Percentiles rank a stretch among this genome's conserved stretches.
These are phyloP conservation scores for Exephanes ischioxanthus DNA, from an alignment of 2,888 invertebrate species.

Conservation along the genomic window DNA sequence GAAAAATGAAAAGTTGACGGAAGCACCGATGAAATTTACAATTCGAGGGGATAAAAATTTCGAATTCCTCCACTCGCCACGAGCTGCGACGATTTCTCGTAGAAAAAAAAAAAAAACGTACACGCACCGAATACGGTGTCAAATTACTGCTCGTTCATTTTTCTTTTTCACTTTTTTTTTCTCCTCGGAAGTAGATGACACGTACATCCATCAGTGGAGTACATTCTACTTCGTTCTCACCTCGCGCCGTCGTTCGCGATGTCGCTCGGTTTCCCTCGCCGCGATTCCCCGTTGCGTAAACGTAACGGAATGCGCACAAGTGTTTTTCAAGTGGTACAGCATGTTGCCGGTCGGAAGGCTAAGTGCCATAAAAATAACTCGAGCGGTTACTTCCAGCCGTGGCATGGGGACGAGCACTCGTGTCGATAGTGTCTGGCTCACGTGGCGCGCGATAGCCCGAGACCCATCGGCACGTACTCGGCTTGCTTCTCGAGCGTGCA, in stretches of 20 bases:
- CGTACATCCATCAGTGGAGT: neutral
- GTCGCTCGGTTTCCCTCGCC: conserved; percentile 25
- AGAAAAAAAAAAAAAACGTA: no score
- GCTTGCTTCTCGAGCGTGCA: conserved; percentile 64
- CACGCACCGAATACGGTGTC: no score
- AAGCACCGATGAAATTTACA: no score
- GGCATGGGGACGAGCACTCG: conserved; percentile 47
- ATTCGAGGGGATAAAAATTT: no score
- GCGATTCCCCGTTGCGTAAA: conserved; percentile 78
- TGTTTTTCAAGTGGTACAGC: conserved; percentile 85
- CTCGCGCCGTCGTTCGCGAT: conserved; percentile 16
- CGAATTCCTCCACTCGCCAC: no score
- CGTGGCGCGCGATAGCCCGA: conserved; percentile 69
- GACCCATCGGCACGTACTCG: conserved; percentile 75
- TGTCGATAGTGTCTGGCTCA: conserved; percentile 55
- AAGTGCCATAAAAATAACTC: conserved; percentile 75
- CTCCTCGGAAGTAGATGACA: neutral
- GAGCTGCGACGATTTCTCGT: no score
- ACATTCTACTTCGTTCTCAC: neutral
- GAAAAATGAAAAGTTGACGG: no score
- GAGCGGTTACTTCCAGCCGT: conserved; percentile 68
- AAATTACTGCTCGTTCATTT: no score
- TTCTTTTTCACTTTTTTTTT: neutral
- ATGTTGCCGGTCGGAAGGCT: conserved; percentile 82
- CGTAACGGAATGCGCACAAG: conserved; percentile 84